Evolutionary conservation across 2,113 vertebrate species (phyloP).

Genomic region (Eptesicus fuscus): DNA sequence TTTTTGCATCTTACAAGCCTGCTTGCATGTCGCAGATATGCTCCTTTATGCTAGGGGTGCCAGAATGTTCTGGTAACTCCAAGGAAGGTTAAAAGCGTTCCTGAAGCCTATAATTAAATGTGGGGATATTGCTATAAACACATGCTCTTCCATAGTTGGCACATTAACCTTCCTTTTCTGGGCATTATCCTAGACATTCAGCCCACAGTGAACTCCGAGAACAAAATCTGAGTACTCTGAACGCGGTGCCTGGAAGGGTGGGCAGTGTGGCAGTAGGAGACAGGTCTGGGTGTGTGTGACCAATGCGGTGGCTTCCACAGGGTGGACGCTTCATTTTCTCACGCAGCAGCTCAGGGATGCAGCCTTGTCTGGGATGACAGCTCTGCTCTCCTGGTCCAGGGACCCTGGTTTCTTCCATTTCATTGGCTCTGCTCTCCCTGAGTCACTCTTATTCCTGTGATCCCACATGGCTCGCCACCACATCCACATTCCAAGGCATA

Average conservation of each 20-base stretch:
- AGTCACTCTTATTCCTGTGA: neutral
- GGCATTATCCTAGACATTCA: neutral
- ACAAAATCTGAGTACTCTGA: neutral
- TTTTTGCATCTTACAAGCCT: neutral
- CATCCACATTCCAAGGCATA: neutral
- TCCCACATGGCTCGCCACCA: neutral
- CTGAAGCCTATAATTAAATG: neutral
- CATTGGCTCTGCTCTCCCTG: neutral
- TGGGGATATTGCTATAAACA: neutral
- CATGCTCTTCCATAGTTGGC: neutral
- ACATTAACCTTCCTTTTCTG: neutral
- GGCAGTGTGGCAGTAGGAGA: neutral
- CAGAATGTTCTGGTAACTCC: neutral
- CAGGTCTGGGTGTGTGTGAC: neutral
- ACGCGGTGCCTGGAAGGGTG: neutral
- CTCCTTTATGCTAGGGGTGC: neutral
- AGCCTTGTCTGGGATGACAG: neutral
- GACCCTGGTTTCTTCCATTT: neutral
- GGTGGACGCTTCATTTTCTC: neutral
- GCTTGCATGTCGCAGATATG: neutral
- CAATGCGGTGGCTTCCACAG: neutral
- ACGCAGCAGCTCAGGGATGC: neutral
- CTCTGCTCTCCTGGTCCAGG: neutral
- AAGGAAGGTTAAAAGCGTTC: neutral
- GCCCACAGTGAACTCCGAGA: neutral